Percentiles rank a stretch among this genome's conserved stretches.
These are phyloP conservation scores for Mixornis gularis DNA, from an alignment of 2,113 vertebrate species.

Conservation along the genomic window DNA sequence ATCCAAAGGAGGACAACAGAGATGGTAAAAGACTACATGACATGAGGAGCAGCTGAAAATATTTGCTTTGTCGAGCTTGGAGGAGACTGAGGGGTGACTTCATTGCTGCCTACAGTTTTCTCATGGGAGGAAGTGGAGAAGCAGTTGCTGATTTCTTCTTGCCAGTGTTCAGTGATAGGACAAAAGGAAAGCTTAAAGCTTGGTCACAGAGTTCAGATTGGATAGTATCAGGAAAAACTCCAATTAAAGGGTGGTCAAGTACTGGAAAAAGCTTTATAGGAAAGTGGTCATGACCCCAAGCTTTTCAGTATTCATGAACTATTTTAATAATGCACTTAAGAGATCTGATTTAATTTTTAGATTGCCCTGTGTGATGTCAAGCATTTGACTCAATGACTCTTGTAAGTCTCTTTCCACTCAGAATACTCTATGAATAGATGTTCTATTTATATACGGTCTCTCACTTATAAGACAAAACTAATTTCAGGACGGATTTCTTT, in stretches of 20 bases:
- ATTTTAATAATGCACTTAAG: neutral
- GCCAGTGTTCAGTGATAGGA: neutral
- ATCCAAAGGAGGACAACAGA: neutral
- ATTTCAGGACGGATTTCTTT: neutral
- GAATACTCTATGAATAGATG: neutral
- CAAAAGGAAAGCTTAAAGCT: neutral
- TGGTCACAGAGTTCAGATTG: neutral
- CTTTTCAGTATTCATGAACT: neutral
- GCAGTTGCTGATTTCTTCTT: neutral
- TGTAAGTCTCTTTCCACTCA: neutral
- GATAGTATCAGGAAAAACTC: neutral
- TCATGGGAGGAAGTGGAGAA: neutral
- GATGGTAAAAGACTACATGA: neutral
- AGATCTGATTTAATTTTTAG: neutral
- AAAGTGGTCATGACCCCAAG: neutral
- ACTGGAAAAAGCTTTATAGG: neutral
- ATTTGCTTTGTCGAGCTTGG: neutral
- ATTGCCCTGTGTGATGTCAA: neutral
- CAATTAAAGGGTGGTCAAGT: neutral
- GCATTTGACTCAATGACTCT: neutral
- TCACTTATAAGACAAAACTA: neutral
- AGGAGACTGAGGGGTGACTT: neutral
- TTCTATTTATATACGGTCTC: neutral
- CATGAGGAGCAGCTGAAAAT: neutral
- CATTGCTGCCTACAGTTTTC: neutral